Evolutionary conservation across 2,888 invertebrate genomes (phyloP), one percentile per base, ranked within the genome.

Genomic region (Synanthedon myopaeformis): DNA sequence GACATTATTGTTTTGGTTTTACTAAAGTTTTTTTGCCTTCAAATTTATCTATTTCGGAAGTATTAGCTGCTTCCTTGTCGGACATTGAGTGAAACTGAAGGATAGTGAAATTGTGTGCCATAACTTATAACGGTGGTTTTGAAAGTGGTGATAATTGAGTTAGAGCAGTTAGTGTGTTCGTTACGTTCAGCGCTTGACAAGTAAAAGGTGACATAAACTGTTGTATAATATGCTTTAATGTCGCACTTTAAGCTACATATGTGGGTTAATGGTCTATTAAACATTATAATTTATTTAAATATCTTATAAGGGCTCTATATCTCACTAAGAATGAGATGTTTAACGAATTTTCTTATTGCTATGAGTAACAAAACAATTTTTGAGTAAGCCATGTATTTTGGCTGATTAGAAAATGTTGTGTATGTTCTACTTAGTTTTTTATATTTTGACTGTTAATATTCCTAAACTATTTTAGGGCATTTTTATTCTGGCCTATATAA

Each of bases 141-240:
- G 84, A 84, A 84, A 85, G 84, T 75, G 57, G 74, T 72, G 83
- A 66, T 67, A 85, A 85, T 84, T 76, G 61, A 74, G 67, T 83
- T 84, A 83, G 79, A 65, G 63, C 42, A 41, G 51, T 19, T 45
- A 52, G 41, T 5, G 13, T 49, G 42, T 35, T 19, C 23, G 12
- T 49, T 12, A 17, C 23, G 49, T 4, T 3, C 49, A 17, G 5
- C 17, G 45, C 6, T 49, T 2, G 19, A 17, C 49, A 49, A 49
- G 19, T 49, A 41, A 23, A 17, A 5, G 23, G 41, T 23, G 13
- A 52, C 23, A 23, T 49, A 49, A 49, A 13, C 11, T 17, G 8
- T 49, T 49, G 49, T 19, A 23, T 49, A 49, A 49, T 49, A 11
- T 49, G 13, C 45, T 45, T n/a, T 45, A 45, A 45, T 45, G 45